Base-by-base conservation (phyloP, 1,140 invertebrate species). In the Drosophila parvula region DNA sequence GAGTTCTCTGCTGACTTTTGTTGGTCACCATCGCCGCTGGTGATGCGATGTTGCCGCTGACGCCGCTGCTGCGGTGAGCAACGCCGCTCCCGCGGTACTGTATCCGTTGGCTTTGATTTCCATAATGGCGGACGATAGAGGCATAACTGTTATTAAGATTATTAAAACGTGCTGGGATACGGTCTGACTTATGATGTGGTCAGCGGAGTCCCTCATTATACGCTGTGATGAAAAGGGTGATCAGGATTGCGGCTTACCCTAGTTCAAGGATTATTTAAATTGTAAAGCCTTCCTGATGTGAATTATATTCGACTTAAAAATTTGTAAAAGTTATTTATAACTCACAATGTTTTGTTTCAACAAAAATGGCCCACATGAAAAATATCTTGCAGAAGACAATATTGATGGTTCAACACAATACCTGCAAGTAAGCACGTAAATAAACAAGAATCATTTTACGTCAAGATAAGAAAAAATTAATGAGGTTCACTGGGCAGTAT, bases 101-200 rank as follows among this genome's bases (percentile, higher is more conserved):
- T 78, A 70, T 79, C 78, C 65, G 71, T 79, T 74, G 65, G 75
- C 80, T 82, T 71, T 88, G 84, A 88, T 89, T 83, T 80, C 51
- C 80, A 88, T 83, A 82, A 88, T 88, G 83, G 83, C 81, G 81
- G 44, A 47, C 68, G 61, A 44, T 78, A 57, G 56, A 47, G 55
- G 67, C 76, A 75, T 77, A 83, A 74, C 79, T 74, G 80, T 89
- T 85, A 84, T 85, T 83, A 89, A 70, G 84, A 78, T 88, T 80
- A 88, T 89, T 82, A 89, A 88, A 88, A 80, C 56, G 64, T 51
- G 63, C 74, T 50, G 61, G 55, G 81, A 78, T 62, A 79, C 65
- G 53, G 71, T 77, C 68, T 9, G 64, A 78, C 65, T 84, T 86
- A 65, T 73, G 76, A 82, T 88, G 83, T 78, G 79, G 84, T 83